Percentiles rank a stretch among this genome's conserved stretches.
These are phyloP conservation scores for Cephus cinctus DNA, from an alignment of 1,140 invertebrate species.

Conservation along the genomic window DNA sequence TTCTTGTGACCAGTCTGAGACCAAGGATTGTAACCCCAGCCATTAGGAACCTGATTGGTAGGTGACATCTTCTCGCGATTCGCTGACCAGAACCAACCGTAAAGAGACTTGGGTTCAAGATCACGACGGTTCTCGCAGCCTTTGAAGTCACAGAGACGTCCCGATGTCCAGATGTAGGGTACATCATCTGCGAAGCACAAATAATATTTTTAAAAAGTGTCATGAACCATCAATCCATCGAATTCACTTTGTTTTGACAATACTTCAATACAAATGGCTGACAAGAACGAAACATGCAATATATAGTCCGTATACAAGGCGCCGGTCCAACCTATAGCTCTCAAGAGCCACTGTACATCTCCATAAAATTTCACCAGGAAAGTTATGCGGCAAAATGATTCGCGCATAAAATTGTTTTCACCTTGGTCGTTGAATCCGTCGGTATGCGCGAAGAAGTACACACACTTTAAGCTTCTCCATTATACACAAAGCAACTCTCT, in stretches of 20 bases:
- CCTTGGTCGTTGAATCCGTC: too few species aligned
- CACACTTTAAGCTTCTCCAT: too few species aligned
- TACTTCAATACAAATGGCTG: too few species aligned
- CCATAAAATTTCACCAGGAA: too few species aligned
- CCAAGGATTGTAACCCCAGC: conserved; percentile 83
- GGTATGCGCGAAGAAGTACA: too few species aligned
- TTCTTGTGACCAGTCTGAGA: conserved; percentile 88
- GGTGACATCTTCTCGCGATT: conserved; percentile 85
- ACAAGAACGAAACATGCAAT: too few species aligned
- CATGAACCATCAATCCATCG: neutral
- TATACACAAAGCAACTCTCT: conserved; percentile 25
- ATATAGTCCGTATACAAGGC: too few species aligned
- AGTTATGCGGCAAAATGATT: too few species aligned
- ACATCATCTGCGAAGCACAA: conserved; percentile 68
- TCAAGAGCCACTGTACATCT: too few species aligned
- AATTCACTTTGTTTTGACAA: too few species aligned
- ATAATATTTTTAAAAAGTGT: neutral
- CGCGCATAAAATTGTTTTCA: too few species aligned
- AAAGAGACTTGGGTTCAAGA: conserved; percentile 79
- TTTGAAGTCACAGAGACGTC: conserved; percentile 89
- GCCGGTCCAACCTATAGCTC: too few species aligned
- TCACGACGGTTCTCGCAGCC: conserved; percentile 84
- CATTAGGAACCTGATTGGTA: conserved; percentile 69
- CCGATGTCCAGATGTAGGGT: conserved; percentile 91
- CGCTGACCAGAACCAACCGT: conserved; percentile 92